Evolutionary conservation across 1,140 invertebrate genomes (phyloP), one percentile per base, ranked within the genome.

Genomic region (Hypothenemus hampei): DNA sequence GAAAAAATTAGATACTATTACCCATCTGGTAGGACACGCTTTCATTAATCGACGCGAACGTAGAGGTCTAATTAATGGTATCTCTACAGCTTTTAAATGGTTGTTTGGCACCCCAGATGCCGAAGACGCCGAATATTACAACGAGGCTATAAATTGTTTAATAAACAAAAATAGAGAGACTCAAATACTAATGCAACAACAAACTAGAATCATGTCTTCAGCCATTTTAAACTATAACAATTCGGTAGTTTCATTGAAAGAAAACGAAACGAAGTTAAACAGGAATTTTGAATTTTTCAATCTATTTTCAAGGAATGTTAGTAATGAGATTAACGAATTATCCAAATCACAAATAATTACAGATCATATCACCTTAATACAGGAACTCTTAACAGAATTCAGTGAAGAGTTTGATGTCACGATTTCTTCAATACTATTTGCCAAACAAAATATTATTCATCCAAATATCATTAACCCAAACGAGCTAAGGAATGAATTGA

Each of bases 71-170:
- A 21, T 68, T 19, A 62, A 69, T 46, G 65, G 65, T 16, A 47
- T 65, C 20, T 63, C 64, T 13, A 52, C 61, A 13, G 40, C 60
- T n/a, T 49, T 68, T 8, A 70, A 69, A 57, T 72, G 62, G 63
- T 43, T 69, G 5, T 69, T 72, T 19, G 66, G 69, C 10, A 60
- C 59, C 3, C 64, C 66, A 1, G 64, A 64, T 41, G 53, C 61
- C 1, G 57, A 57, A 16, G 63, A 68, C 48, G 66, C 62, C 39
- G 18, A 64, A 50, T 67, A 57, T 57, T 67, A 65, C 56, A 40
- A 44, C 10, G 59, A 63, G 31, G 53, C 36, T n/a, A 66, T 65
- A 26, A 49, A 62, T 40, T 51, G 31, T 18, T 44, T 62, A 43
- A 48, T 11, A 4, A 18, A 56, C 18, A 19, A 52, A 19, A 40